These are phyloP conservation scores for Oriolus oriolus DNA, from an alignment of 2,113 vertebrate species.

Conservation along the genomic window DNA sequence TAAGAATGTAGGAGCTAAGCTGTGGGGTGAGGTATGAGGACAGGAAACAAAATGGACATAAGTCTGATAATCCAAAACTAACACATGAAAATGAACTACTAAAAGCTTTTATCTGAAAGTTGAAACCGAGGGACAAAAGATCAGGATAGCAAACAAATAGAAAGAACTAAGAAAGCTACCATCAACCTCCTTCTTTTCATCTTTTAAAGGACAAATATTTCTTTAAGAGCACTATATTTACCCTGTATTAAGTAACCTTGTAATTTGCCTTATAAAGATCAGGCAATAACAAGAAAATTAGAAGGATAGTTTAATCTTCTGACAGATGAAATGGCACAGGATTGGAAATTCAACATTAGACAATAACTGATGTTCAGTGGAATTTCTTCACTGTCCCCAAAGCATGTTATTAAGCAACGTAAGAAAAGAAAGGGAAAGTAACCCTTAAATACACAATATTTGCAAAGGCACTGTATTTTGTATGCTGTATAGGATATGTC, in stretches of 20 bases:
- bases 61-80: background rate
- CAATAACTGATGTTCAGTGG: background rate
- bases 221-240: background rate
- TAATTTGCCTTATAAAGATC: background rate
- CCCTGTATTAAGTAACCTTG: background rate
- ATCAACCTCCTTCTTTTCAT: background rate
- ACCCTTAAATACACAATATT: background rate
- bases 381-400: background rate
- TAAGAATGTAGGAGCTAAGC: background rate
- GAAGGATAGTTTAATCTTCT: background rate
- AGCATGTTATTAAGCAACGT: background rate
- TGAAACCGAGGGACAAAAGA: background rate
- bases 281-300: conserved; percentile 38
- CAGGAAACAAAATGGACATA: background rate
- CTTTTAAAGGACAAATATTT: background rate
- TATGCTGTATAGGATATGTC: background rate
- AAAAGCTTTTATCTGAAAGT: background rate
- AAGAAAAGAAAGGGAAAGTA: background rate
- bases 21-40: background rate
- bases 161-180: background rate
- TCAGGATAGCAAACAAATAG: background rate
- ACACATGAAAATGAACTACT: background rate
- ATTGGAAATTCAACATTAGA: background rate
- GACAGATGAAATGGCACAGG: background rate
- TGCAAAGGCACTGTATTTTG: background rate